A percentile compares a stretch with the other conserved stretches of the same genome.
Evolutionary conservation across 1,140 invertebrate genomes (phyloP).

Genomic region (Drosophila micromelanica): DNA sequence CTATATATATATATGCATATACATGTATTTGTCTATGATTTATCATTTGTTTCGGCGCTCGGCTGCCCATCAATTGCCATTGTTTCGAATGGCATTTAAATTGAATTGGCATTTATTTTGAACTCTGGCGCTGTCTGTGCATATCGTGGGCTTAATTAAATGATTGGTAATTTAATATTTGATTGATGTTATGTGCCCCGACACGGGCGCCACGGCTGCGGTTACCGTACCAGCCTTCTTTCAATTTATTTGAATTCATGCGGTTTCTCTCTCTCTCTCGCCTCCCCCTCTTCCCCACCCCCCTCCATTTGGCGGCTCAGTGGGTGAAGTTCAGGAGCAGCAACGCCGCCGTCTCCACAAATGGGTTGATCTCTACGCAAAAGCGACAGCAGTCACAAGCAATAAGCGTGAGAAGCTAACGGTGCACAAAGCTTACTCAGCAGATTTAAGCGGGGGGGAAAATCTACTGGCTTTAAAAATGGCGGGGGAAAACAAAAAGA

Average conservation of each 20-base stretch:
- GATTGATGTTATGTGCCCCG: slow-evolving; percentile 75
- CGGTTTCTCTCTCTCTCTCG: slow-evolving; percentile 53
- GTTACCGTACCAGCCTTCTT: slow-evolving; percentile 54
- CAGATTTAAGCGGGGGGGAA: neutral
- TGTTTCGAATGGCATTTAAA: slow-evolving; percentile 66
- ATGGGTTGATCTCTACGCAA: slow-evolving; percentile 65
- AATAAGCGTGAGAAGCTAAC: slow-evolving; percentile 46
- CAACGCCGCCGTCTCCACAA: slow-evolving; percentile 27
- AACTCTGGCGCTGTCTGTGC: slow-evolving; percentile 69
- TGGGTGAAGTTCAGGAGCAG: slow-evolving; percentile 75
- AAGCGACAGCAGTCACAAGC: slow-evolving; percentile 57
- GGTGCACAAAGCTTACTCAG: slow-evolving; percentile 1
- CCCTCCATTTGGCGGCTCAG: slow-evolving; percentile 1
- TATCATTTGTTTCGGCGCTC: slow-evolving; percentile 23
- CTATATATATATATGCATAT: slow-evolving; percentile 2
- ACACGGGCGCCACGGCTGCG: slow-evolving; percentile 53
- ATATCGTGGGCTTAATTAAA: slow-evolving; percentile 82
- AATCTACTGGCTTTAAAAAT: too few species aligned
- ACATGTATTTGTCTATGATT: slow-evolving; percentile 22
- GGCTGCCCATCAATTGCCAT: slow-evolving; percentile 55
- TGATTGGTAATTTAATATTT: slow-evolving; percentile 84
- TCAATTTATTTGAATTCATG: slow-evolving; percentile 56
- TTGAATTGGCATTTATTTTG: slow-evolving; percentile 81
- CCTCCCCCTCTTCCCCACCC: neutral
- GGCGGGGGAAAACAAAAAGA: neutral